Conservation (phyloP, 2,888 invertebrate genomes). For the Ceratothoa steindachneri region DNA sequence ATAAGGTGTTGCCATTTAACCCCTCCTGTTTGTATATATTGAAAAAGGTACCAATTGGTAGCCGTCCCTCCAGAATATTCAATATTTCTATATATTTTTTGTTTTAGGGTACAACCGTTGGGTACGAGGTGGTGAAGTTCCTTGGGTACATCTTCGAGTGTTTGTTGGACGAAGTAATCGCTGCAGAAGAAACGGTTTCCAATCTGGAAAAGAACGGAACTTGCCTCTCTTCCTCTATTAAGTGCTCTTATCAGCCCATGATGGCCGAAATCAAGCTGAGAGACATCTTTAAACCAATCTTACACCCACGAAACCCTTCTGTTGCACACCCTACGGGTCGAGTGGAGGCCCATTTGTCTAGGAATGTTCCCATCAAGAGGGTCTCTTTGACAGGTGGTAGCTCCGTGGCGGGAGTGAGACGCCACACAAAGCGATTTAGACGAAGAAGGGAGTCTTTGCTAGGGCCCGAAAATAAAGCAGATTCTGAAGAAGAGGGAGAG, state of each 20-base stretch:
- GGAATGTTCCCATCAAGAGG: background rate
- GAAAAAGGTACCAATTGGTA: too few species aligned
- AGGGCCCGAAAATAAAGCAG: background rate
- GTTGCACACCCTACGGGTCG: background rate
- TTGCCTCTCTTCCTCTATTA: background rate
- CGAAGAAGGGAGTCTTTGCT: background rate
- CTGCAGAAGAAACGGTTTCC: background rate
- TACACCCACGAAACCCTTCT: background rate
- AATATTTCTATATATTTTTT: background rate
- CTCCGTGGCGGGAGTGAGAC: background rate
- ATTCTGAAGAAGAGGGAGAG: background rate
- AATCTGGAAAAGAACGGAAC: background rate
- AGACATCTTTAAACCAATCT: background rate
- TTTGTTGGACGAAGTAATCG: background rate
- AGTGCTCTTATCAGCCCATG: background rate
- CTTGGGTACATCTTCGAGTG: background rate
- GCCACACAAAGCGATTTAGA: background rate
- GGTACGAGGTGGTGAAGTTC: background rate
- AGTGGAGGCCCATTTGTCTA: background rate
- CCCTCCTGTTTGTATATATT: too few species aligned
- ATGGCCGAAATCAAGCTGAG: background rate
- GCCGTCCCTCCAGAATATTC: too few species aligned
- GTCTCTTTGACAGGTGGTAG: background rate
- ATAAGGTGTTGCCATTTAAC: too few species aligned
- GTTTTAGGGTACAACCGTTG: background rate